These are phyloP conservation scores for Lamellibrachia columna DNA, from an alignment of 2,888 invertebrate species.

Conservation along the genomic window DNA sequence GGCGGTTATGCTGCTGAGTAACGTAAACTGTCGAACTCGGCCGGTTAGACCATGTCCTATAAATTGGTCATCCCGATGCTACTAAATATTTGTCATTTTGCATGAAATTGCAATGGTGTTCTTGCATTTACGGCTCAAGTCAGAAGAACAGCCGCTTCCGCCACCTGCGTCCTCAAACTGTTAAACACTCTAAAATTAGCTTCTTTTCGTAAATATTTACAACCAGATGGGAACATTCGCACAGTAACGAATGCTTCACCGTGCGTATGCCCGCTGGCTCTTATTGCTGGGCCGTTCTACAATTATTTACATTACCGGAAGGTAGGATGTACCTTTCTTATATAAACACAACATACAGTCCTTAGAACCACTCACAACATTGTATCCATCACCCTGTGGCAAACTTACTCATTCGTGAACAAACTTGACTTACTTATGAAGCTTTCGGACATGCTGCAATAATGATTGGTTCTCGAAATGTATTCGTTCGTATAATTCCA, in stretches of 20 bases:
- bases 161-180: not conserved
- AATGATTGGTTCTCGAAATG: no score
- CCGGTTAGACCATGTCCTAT: no score
- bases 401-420: not conserved
- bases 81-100: no score
- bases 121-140: not conserved
- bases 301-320: not conserved
- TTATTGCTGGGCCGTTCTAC: not conserved
- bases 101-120: no score
- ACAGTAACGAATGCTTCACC: not conserved
- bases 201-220: not conserved
- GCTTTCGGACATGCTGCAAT: no score
- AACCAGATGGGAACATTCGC: not conserved
- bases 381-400: not conserved
- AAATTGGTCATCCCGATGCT: no score
- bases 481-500: no score
- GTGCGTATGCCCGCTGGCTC: not conserved
- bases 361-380: not conserved
- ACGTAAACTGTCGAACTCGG: no score
- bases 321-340: not conserved
- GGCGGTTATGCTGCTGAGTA: no score
- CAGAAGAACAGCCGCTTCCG: not conserved
- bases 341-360: not conserved
- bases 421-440: not conserved
- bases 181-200: conserved; percentile 2